Evolutionary conservation across 2,888 invertebrate genomes (phyloP).

Genomic region (Tenthredo distinguenda): DNA sequence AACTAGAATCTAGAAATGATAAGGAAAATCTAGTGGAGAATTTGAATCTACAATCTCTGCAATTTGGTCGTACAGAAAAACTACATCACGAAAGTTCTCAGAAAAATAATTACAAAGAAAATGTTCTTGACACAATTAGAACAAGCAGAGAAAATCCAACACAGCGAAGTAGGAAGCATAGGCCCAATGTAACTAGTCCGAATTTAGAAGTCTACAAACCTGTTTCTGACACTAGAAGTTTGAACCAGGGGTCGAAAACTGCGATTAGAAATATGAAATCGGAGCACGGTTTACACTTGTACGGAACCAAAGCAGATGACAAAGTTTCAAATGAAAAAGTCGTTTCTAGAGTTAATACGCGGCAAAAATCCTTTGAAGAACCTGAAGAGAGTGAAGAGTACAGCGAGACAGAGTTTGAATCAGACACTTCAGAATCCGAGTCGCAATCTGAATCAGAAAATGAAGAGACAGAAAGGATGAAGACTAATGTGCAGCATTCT

Average conservation of each 20-base stretch:
- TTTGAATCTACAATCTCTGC: constrained; percentile 3
- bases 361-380: constrained; percentile 55
- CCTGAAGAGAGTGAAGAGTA: constrained; percentile 59
- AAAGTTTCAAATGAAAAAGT: background rate
- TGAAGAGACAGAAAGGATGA: constrained; percentile 55
- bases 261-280: background rate
- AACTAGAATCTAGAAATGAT: background rate
- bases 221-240: constrained; percentile 10
- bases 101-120: constrained; percentile 15
- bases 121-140: constrained; percentile 37
- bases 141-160: constrained; percentile 35
- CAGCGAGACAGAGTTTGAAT: constrained; percentile 58
- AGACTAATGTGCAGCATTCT: constrained; percentile 35
- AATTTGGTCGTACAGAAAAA: constrained; percentile 7
- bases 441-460: constrained; percentile 52
- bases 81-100: background rate
- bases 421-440: constrained; percentile 60
- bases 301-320: background rate
- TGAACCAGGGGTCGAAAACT: background rate
- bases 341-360: background rate
- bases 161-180: constrained; percentile 23
- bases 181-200: background rate
- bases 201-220: background rate
- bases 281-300: background rate
- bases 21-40: constrained; percentile 7